Evolutionary conservation across 2,888 invertebrate species (phyloP).

Genomic region (Caradrina kadenii): DNA sequence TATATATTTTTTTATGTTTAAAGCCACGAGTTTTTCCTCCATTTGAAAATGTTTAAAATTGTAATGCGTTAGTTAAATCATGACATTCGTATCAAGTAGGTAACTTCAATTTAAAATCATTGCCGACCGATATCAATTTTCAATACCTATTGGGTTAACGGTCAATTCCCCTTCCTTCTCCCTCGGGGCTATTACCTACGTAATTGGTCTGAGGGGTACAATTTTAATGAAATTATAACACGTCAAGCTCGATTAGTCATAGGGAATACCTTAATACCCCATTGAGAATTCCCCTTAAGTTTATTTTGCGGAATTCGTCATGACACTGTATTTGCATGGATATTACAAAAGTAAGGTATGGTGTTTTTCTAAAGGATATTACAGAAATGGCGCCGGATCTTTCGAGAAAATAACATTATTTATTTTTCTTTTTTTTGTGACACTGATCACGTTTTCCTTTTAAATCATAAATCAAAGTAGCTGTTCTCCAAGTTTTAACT

Average conservation of each 20-base stretch:
- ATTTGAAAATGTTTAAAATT: no score
- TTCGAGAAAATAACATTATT: background rate
- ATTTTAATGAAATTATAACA: constrained; percentile 54
- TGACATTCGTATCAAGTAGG: background rate
- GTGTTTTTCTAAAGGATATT: constrained; percentile 13
- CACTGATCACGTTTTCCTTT: constrained; percentile 3
- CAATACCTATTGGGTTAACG: constrained; percentile 10
- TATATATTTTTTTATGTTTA: no score
- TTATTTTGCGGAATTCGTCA: constrained; percentile 33
- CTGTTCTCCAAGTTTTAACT: constrained; percentile 6
- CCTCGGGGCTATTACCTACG: constrained; percentile 28
- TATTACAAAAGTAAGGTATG: constrained; percentile 30
- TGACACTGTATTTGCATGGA: constrained; percentile 39
- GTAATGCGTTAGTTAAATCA: background rate
- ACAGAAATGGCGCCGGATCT: background rate
- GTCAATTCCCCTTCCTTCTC: constrained; percentile 17
- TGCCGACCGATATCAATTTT: background rate
- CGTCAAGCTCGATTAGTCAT: constrained; percentile 61
- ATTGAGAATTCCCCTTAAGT: constrained; percentile 37
- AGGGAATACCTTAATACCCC: constrained; percentile 57
- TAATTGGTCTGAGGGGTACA: constrained; percentile 51
- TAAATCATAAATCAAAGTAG: constrained; percentile 24
- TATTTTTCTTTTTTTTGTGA: background rate
- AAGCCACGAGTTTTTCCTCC: no score
- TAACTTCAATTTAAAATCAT: constrained; percentile 11